Base-by-base conservation (phyloP, 2,113 vertebrate genomes). In the Petroica traversi region DNA sequence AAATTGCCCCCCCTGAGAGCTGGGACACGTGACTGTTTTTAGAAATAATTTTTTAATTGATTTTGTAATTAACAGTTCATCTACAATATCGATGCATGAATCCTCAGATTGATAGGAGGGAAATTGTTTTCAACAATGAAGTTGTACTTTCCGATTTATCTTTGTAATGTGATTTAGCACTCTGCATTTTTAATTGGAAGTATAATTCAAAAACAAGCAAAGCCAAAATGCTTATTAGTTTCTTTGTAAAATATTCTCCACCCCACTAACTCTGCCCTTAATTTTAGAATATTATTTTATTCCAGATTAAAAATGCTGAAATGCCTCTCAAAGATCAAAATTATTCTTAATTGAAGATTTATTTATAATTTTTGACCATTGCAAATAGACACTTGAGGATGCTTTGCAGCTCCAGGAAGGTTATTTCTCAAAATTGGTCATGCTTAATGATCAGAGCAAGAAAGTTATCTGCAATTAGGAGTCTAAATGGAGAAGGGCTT, bases 41-140 rank as follows among this genome's bases (percentile, higher is more conserved):
- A 98, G 98, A 98, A 99, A 98, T 98, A 98, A 97, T 98, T 98
- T 98, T 98, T 98, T 98, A 99, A 99, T 99, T 99, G 98, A 99
- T 99, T 99, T 98, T 98, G 98, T 98, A 98, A 99, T 99, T 99
- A 99, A 98, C 98, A 98, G 98, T 99, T 98, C 98, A 98, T 98
- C 98, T 98, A 97, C 97, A 97, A 98, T 98, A 98, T 98, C 97
- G 98, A 98, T 98, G 98, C 91, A 41, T 74, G 94, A 96, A 97
- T 98, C 97, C 93, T 98, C 96, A 92, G 98, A 98, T 93, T 96
- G 98, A 98, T 97, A 97, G 97, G 94, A 97, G 97, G 97, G 97
- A 97, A 97, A 98, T 98, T 97, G 98, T 98, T 98, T 98, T 97
- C 98, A 97, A 95, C 97, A 97, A 97, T 98, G 97, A 98, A 98